phyloP scores from a whole-genome alignment of 1,140 invertebrate genomes.

The Linepithema humile region DNA sequence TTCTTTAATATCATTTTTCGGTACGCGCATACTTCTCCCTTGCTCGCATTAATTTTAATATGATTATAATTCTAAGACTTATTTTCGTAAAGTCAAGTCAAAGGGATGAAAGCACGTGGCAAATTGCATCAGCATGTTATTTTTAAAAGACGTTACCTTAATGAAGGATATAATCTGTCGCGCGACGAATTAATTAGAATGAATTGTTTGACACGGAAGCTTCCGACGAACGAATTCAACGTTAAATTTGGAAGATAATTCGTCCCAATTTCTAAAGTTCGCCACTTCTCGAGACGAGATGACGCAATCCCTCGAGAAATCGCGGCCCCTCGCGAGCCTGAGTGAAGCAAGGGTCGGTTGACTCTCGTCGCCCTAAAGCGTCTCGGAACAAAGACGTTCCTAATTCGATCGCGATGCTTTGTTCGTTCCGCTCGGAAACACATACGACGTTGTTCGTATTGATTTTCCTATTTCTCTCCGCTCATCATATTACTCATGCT shows the following conservation, averaged over 20 bases:
- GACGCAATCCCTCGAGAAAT: conserved; percentile 54
- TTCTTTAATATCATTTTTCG: not conserved
- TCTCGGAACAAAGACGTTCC: conserved; percentile 78
- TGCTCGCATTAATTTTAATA: not conserved
- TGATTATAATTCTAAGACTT: not conserved
- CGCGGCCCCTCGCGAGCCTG: conserved; percentile 71
- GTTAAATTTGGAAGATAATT: conserved; percentile 42
- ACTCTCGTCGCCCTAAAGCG: conserved; percentile 46
- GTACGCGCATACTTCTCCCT: not conserved
- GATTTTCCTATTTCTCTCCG: conserved; percentile 35
- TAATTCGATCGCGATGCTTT: conserved; percentile 80
- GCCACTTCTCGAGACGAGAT: conserved; percentile 43
- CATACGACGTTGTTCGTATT: conserved; percentile 61
- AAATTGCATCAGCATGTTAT: not conserved
- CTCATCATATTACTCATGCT: not conserved
- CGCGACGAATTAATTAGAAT: too few relatives aligned
- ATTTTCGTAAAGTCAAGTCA: not conserved
- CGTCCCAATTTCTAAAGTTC: conserved; percentile 63
- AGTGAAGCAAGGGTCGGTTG: conserved; percentile 68
- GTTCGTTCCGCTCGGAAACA: conserved; percentile 65
- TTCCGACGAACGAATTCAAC: not conserved
- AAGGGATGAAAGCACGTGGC: not conserved
- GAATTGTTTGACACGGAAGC: conserved; percentile 61
- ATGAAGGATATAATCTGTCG: not conserved
- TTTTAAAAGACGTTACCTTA: not conserved